Conservation (phyloP, 2,888 invertebrate species). For the Theodoxus fluviatilis region DNA sequence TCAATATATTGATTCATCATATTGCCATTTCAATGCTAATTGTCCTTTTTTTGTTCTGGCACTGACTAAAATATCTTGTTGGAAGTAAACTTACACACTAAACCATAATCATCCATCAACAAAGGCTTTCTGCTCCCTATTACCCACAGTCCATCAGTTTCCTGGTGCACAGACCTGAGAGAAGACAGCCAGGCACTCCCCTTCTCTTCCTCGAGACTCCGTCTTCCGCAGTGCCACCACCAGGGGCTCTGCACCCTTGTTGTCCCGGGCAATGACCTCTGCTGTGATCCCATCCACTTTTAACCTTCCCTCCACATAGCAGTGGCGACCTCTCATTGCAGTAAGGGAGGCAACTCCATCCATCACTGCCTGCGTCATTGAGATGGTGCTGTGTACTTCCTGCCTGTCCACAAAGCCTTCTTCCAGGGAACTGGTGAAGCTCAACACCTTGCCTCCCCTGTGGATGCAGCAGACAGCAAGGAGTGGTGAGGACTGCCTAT, state of each 20-base stretch:
- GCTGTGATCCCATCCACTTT: constrained; percentile 9
- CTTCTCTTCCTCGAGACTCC: too few relatives aligned
- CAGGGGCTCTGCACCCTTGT: constrained; percentile 9
- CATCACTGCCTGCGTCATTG: neutral
- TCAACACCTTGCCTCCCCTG: constrained; percentile 28
- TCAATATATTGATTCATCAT: too few relatives aligned
- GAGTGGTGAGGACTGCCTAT: too few relatives aligned
- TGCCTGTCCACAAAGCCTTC: constrained; percentile 25
- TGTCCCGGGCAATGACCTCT: constrained; percentile 17
- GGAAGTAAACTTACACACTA: too few relatives aligned
- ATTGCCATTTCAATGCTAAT: too few relatives aligned
- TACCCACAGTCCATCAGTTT: too few relatives aligned
- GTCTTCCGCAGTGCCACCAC: constrained; percentile 25
- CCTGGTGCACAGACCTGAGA: constrained; percentile 32
- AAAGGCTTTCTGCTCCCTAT: too few relatives aligned
- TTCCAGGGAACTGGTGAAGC: constrained; percentile 32
- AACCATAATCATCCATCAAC: too few relatives aligned
- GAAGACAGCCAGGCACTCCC: constrained; percentile 25
- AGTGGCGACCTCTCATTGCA: constrained; percentile 10
- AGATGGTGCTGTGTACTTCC: neutral
- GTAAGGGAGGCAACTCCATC: neutral
- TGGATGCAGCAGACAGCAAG: too few relatives aligned
- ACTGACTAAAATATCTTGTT: too few relatives aligned
- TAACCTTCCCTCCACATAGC: constrained; percentile 10
- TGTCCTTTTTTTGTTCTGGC: too few relatives aligned